Evolutionary conservation across 2,888 invertebrate genomes (phyloP).

Genomic region (Leucania comma): DNA sequence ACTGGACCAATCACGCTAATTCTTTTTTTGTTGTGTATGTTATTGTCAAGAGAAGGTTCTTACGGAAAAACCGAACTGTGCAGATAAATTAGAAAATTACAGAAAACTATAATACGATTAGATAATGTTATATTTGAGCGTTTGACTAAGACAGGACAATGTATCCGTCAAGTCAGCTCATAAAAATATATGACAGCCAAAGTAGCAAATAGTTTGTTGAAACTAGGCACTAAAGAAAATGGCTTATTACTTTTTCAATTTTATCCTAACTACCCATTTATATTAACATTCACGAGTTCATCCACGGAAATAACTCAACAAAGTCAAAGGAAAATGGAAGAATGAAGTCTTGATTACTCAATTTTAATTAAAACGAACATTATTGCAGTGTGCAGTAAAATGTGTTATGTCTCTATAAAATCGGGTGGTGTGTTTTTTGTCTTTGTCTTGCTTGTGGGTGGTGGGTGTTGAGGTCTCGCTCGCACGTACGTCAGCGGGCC

Average conservation of each 20-base stretch:
- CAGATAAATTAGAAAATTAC: too few species aligned
- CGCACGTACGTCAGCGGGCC: conserved; percentile 62
- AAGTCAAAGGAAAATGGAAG: conserved; percentile 47
- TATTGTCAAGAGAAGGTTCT: too few species aligned
- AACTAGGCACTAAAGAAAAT: conserved; percentile 9
- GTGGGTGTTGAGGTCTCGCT: conserved; percentile 58
- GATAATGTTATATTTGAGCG: too few species aligned
- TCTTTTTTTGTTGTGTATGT: too few species aligned
- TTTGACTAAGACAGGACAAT: too few species aligned
- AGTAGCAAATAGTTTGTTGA: background rate
- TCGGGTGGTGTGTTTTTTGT: conserved; percentile 57
- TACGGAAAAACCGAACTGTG: too few species aligned
- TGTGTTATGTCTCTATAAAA: conserved; percentile 73
- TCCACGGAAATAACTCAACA: conserved; percentile 31
- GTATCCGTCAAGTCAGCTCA: too few species aligned
- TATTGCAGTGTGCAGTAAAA: conserved; percentile 72
- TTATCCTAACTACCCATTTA: conserved; percentile 19
- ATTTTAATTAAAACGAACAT: conserved; percentile 73
- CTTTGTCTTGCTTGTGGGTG: conserved; percentile 54
- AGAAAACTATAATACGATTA: too few species aligned
- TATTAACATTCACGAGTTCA: conserved; percentile 38
- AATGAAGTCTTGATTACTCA: conserved; percentile 53
- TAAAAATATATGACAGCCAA: too few species aligned
- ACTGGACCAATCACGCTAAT: too few species aligned
- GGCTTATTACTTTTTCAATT: conserved; percentile 41